Evolutionary conservation across 2,797 vertebrate genomes (phyloP).

Genomic region (Eulemur mongoz): DNA sequence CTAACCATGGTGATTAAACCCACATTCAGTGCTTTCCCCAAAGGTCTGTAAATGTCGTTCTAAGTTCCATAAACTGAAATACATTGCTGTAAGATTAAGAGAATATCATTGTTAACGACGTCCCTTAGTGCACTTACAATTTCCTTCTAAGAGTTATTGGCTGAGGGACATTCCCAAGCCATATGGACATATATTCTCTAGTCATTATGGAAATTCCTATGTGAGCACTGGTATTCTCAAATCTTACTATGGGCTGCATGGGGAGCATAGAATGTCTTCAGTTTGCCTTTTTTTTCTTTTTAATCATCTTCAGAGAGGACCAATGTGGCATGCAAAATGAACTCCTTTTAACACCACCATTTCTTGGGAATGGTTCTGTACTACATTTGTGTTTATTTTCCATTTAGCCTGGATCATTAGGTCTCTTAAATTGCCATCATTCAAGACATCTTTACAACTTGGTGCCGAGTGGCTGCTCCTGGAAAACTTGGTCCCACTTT

Average conservation of each 20-base stretch:
- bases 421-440: constrained; percentile 49
- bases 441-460: constrained; percentile 43
- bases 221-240: constrained; percentile 38
- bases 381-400: constrained; percentile 58
- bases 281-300: background rate
- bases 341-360: background rate
- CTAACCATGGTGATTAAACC: constrained; percentile 64
- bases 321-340: constrained; percentile 44
- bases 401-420: constrained; percentile 45
- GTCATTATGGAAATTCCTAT: constrained; percentile 72
- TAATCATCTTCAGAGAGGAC: background rate
- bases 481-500: constrained; percentile 54
- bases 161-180: constrained; percentile 61
- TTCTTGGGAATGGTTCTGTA: constrained; percentile 24
- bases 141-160: constrained; percentile 78
- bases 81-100: constrained; percentile 72
- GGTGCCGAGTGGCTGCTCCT: background rate
- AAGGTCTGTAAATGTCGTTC: constrained; percentile 76
- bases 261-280: background rate
- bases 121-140: constrained; percentile 74
- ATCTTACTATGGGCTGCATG: constrained; percentile 21
- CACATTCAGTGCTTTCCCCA: constrained; percentile 62
- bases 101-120: constrained; percentile 74
- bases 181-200: constrained; percentile 67
- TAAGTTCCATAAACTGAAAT: constrained; percentile 78